Conservation (phyloP, 2,888 invertebrate species). For the Euproctis similis region DNA sequence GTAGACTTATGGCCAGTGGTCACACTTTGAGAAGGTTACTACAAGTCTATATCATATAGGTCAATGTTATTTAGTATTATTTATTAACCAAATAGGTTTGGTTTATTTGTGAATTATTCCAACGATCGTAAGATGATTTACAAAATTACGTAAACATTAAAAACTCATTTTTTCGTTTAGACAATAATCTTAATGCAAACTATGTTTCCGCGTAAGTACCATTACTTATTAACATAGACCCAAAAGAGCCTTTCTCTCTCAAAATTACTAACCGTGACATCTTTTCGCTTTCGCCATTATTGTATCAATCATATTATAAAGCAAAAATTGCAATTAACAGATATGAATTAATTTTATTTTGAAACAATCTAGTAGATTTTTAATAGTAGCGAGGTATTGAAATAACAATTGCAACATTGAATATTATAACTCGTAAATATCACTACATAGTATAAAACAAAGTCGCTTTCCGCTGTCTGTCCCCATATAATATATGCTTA, state of each 20-base stretch:
- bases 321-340: constrained; percentile 47
- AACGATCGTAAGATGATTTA: constrained; percentile 15
- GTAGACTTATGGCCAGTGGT: no score
- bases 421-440: no score
- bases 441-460: no score
- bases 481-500: no score
- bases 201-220: constrained; percentile 18
- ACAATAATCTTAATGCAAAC: constrained; percentile 18
- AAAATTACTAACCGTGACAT: constrained; percentile 63
- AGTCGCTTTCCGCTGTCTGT: no score
- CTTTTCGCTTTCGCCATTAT: constrained; percentile 65
- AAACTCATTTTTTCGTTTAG: constrained; percentile 16
- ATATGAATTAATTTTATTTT: constrained; percentile 50
- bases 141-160: constrained; percentile 5
- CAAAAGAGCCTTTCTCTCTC: constrained; percentile 59
- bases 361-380: constrained; percentile 8
- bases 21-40: no score
- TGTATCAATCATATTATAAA: constrained; percentile 61
- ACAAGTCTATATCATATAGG: no score
- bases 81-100: no score
- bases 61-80: no score
- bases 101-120: no score
- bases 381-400: no score
- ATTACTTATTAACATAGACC: constrained; percentile 31
- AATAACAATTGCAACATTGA: no score